Percentiles rank a stretch among this genome's conserved stretches.
Conservation (phyloP, 2,113 vertebrate species). For the Oceanites oceanicus region DNA sequence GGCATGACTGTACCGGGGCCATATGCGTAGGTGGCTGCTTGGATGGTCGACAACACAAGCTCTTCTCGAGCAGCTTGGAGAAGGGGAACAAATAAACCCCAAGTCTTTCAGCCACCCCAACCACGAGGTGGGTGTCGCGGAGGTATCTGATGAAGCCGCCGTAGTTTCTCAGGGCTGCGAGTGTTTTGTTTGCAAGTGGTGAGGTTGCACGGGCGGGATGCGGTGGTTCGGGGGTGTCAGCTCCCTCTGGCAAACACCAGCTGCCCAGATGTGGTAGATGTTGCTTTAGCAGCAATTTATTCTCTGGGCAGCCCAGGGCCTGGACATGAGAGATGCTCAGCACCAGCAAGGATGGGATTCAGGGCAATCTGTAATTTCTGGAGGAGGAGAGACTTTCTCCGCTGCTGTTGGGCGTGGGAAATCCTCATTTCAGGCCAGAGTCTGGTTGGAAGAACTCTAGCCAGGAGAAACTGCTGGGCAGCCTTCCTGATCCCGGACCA, state of each 20-base stretch:
- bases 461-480: conserved; percentile 15
- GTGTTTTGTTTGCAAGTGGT: neutral
- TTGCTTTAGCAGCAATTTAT: neutral
- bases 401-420: neutral
- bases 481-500: neutral
- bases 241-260: neutral
- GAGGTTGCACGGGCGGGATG: neutral
- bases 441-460: neutral
- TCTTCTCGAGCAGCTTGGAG: neutral
- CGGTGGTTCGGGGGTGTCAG: fast-evolving
- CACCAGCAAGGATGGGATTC: neutral
- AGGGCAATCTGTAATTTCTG: neutral
- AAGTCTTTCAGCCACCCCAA: neutral
- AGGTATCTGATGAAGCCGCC: neutral
- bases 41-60: neutral
- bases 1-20: neutral
- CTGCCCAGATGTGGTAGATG: neutral
- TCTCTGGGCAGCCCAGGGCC: neutral
- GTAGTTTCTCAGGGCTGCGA: neutral
- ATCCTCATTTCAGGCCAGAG: neutral
- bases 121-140: neutral
- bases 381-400: neutral
- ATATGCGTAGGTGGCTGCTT: neutral
- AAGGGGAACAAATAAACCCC: neutral
- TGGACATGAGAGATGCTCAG: neutral